Conservation (phyloP, 2,113 vertebrate genomes). For the Plotosus lineatus region DNA sequence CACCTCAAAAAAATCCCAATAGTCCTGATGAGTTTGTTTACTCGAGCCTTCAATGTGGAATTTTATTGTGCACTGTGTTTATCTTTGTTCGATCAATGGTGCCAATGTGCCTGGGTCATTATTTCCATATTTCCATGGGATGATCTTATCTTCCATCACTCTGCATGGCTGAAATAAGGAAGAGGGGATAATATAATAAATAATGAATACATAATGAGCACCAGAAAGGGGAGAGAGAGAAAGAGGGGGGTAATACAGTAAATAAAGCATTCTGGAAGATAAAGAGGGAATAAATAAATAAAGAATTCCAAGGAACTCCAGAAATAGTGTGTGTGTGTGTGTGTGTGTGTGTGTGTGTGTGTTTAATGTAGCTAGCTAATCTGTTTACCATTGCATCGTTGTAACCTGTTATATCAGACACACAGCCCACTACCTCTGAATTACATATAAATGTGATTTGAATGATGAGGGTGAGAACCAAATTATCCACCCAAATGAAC, state of each 20-base stretch:
- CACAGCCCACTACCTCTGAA: neutral
- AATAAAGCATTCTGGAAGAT: too few species aligned
- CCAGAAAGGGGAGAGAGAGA: too few species aligned
- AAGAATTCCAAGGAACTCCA: too few species aligned
- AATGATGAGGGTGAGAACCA: neutral
- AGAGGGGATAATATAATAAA: too few species aligned
- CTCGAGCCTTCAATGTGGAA: neutral
- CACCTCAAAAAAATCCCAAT: neutral
- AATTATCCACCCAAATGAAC: neutral
- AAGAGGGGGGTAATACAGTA: too few species aligned
- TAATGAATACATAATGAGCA: neutral
- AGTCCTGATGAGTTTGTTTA: neutral
- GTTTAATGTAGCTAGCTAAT: neutral
- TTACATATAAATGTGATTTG: too few species aligned
- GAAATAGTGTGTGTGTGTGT: too few species aligned
- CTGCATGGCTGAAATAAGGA: too few species aligned
- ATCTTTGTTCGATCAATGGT: neutral
- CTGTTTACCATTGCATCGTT: neutral
- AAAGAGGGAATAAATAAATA: too few species aligned
- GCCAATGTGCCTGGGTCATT: neutral
- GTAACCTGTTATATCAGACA: neutral
- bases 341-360: too few species aligned
- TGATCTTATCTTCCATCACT: neutral
- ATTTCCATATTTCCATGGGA: constrained; percentile 31
- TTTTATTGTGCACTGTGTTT: neutral